These are phyloP conservation scores for Spinus pinus DNA, from an alignment of 2,797 vertebrate genomes.

Conservation along the genomic window DNA sequence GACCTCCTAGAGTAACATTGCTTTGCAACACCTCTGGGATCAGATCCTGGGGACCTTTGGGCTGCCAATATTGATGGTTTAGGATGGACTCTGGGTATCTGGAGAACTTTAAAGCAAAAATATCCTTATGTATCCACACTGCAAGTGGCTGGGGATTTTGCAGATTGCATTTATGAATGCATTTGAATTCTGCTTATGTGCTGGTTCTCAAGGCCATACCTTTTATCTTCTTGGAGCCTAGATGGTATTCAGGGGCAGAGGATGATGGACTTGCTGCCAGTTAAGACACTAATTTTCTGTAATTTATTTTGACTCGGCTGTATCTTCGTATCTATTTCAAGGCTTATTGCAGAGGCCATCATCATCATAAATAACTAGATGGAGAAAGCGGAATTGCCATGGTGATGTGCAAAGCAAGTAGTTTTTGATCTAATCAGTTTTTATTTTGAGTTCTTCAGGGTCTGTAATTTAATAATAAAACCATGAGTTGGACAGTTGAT, in stretches of 20 bases:
- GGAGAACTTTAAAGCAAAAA: neutral
- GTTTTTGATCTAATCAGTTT: conserved; percentile 2
- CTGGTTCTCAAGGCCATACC: neutral
- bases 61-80: neutral
- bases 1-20: neutral
- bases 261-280: neutral
- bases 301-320: neutral
- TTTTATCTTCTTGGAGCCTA: neutral
- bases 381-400: neutral
- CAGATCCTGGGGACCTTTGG: neutral
- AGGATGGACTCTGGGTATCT: neutral
- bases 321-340: neutral
- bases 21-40: neutral
- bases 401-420: neutral
- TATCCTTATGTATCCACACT: neutral
- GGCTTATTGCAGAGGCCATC: neutral
- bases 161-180: neutral
- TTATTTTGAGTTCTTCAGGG: neutral
- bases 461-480: neutral
- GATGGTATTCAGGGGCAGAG: neutral
- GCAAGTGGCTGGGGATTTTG: neutral
- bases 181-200: neutral
- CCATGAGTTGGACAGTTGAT: neutral
- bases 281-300: neutral
- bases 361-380: neutral